Evolutionary conservation across 2,888 invertebrate species (phyloP), one percentile per base, ranked within the genome.

Genomic region (Marronus borbonicus): DNA sequence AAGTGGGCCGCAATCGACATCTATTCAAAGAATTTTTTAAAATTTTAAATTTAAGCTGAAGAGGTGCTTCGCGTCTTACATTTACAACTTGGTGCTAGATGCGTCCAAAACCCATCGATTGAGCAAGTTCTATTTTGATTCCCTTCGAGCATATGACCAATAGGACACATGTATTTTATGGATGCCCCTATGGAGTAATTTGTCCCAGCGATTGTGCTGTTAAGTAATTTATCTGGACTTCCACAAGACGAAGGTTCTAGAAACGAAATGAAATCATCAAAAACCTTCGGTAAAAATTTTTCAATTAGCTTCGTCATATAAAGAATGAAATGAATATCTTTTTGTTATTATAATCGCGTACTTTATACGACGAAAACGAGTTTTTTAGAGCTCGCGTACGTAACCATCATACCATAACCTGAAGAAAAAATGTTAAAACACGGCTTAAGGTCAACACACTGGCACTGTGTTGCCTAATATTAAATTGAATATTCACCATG

Each of bases 171-270:
- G 88, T 97, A 97, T 65, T 90, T 90, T 82, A 97, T 95, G 24
- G 87, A 88, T 0, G 93, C 92, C 7, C 94, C 95, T n/a, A 95
- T 90, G 84, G 92, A 90, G 85, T 92, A 93, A 85, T 93, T 92
- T 81, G 89, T 91, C 0, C 95, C 95, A 76, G 90, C 88, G 74
- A 97, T 92, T 0, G 96, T 96, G 0, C 96, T 96, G 86, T 97
- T 97, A 82, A 94, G 91, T 65, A 92, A 89, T 83, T 95, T 94
- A 85, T 97, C 96, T 0, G 97, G 97, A 85, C 96, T 96, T 14
- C 97, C 97, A 85, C 97, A 97, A 0, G 93, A 92, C 2, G 95
- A 92, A 0, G 97, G 96, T 81, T 93, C 96, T 96, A 88, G 17
- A 87, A 87, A 82, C 79, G 69, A 66, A 68, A 66, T 65, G 24